Percentiles rank a stretch among this genome's conserved stretches.
Conservation (phyloP, 2,797 vertebrate species). For the Diplodus puntazzo region DNA sequence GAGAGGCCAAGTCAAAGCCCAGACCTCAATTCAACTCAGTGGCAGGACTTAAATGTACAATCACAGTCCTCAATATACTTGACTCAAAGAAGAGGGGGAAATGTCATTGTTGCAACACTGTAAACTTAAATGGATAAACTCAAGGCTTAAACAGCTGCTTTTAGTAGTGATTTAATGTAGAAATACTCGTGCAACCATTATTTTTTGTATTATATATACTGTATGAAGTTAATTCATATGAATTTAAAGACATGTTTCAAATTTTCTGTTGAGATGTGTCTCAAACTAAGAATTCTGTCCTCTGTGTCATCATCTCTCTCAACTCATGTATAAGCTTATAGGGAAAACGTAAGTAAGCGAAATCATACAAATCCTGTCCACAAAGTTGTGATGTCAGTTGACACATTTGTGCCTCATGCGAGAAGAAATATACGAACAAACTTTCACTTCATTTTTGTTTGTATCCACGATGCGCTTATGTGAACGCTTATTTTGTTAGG, state of each 20-base stretch:
- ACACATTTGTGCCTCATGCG: background rate
- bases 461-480: no score
- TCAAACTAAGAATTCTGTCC: background rate
- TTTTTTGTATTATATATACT: background rate
- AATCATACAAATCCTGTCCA: background rate
- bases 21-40: constrained; percentile 17
- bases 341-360: background rate
- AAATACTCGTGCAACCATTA: background rate
- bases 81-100: background rate
- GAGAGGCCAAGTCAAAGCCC: constrained; percentile 14
- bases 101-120: background rate
- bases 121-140: background rate
- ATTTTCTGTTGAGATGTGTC: background rate
- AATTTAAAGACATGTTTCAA: background rate
- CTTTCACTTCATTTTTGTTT: no score
- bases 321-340: background rate
- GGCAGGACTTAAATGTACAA: constrained; percentile 20
- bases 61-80: constrained; percentile 13
- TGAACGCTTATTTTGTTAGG: no score
- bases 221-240: background rate
- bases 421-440: no score
- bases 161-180: background rate
- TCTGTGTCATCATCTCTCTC: background rate
- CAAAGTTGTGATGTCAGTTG: background rate
- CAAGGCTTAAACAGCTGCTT: background rate